Percentiles rank a stretch among this genome's conserved stretches.
Conservation (phyloP, 2,797 vertebrate species). For the Buphagus erythrorhynchus region DNA sequence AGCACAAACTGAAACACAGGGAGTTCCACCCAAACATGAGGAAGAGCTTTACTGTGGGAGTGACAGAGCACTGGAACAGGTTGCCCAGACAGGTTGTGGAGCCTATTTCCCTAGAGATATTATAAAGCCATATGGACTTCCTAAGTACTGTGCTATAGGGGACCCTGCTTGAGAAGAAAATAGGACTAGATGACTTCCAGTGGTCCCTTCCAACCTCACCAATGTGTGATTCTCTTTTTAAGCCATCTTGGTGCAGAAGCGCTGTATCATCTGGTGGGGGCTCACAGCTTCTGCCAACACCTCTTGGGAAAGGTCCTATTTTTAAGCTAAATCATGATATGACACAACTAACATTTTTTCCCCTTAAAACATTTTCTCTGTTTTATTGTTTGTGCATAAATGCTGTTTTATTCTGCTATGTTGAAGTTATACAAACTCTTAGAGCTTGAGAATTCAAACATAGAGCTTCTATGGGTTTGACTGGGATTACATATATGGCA, state of each 20-base stretch:
- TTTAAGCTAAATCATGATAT: not conserved
- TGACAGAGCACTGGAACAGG: not conserved
- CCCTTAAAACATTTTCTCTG: not conserved
- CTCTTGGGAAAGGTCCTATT: not conserved
- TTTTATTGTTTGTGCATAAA: not conserved
- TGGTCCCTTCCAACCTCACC: not conserved
- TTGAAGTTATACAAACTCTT: not conserved
- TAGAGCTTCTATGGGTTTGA: not conserved
- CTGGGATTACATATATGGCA: not conserved
- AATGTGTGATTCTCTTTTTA: not conserved
- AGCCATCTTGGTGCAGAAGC: not conserved
- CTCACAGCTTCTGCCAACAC: not conserved
- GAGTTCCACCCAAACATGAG: not conserved
- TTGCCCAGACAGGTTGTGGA: not conserved
- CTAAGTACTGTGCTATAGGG: not conserved
- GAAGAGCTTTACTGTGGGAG: not conserved
- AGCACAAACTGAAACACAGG: not conserved
- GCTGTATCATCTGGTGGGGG: too few species aligned
- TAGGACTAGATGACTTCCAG: not conserved
- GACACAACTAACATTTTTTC: rapidly evolving
- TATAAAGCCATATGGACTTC: not conserved
- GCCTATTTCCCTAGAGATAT: too few species aligned
- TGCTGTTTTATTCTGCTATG: not conserved
- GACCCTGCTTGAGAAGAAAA: not conserved
- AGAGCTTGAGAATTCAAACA: not conserved